Evolutionary conservation across 35 echinoderm and acorn worm species (phyloP).

Genomic region (Lytechinus variegatus): DNA sequence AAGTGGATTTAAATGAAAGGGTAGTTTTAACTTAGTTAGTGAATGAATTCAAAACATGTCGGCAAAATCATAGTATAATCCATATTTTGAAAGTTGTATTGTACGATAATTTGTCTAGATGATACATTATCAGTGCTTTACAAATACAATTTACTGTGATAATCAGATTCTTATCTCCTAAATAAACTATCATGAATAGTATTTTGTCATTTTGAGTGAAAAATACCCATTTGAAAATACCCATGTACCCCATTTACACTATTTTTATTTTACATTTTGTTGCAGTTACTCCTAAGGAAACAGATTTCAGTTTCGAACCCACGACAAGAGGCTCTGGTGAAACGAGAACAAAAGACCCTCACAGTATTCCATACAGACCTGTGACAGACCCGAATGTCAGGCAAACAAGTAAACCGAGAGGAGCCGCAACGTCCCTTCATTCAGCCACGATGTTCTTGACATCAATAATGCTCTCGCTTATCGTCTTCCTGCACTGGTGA

Average conservation of each 20-base stretch:
- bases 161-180: neutral
- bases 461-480: neutral
- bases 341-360: neutral
- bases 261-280: neutral
- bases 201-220: too few relatives aligned
- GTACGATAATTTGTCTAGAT: too few relatives aligned
- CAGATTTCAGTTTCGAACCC: conserved; percentile 34
- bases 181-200: neutral
- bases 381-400: neutral
- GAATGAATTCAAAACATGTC: too few relatives aligned
- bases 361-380: neutral
- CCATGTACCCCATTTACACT: neutral
- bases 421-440: neutral
- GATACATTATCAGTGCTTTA: too few relatives aligned
- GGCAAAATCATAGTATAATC: too few relatives aligned
- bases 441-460: neutral
- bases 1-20: neutral
- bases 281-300: neutral
- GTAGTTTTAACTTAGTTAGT: too few relatives aligned
- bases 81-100: too few relatives aligned
- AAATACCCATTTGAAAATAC: neutral
- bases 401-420: neutral
- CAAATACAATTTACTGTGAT: too few relatives aligned
- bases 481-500: neutral
- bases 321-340: neutral